Base-by-base conservation (phyloP, 2,888 invertebrate genomes). In the Orthosia incerta region DNA sequence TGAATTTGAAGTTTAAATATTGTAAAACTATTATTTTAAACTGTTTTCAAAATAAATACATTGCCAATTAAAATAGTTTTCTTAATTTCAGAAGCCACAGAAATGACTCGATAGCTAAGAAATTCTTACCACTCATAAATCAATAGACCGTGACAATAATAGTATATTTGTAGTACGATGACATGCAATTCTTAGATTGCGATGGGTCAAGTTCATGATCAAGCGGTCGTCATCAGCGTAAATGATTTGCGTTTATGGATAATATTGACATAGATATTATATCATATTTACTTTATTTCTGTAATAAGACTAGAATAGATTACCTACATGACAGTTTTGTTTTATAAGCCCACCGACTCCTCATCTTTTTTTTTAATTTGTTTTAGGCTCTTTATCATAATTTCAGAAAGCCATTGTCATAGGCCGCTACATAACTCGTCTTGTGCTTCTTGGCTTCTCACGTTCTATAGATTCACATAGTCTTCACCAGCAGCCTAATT, bases 201-300 rank as follows among this genome's bases (percentile, higher is more conserved):
- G n/a, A 50, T 50, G 3, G 64, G 64, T 74, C 39, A 74, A 56
- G 74, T 63, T 74, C 48, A 64, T n/a, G 23, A 63, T 18, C 39
- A 48, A 16, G 39, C n/a, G 0, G n/a, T 4, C 7, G 16, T 55
- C 13, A 7, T 16, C 15, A 45, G 9, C 39, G 7, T 39, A 26
- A 62, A 73, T 63, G 39, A 73, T 73, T 48, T 63, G 55, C 63
- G 56, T 73, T 23, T 39, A n/a, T 62, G n/a, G 31, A 23, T 31
- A n/a, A 18, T 26, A 11, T 18, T 50, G 39, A 39, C 39, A 39
- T 11, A 57, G 4, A 50, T 23, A 45, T 13, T 5, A 16, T n/a
- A n/a, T n/a, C n/a, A 9, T 55, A 12, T 20, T 48, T 15, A 18
- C 20, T 23, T 48, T 3, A 20, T 46, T 20, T 39, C 13, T 39